Conservation (phyloP, 2,888 invertebrate species). For the Hirtodrosophila alboralis region DNA sequence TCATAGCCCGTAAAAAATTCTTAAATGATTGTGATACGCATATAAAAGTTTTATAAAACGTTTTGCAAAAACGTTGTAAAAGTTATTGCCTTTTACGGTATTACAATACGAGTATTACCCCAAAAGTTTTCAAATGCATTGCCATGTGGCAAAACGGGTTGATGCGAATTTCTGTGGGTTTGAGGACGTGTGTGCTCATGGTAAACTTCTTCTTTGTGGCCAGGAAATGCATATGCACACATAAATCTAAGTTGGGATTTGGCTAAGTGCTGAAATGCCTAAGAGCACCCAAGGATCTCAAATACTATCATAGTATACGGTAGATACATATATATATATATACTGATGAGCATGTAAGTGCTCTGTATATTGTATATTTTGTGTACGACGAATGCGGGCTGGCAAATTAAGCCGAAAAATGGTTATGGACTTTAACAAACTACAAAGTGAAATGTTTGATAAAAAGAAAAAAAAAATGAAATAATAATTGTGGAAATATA, state of each 20-base stretch:
- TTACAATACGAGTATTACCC: constrained; percentile 39
- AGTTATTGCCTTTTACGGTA: constrained; percentile 61
- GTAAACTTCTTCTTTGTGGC: constrained; percentile 37
- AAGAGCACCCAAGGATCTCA: constrained; percentile 25
- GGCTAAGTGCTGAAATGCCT: constrained; percentile 54
- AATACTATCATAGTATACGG: no score
- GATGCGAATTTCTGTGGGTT: background rate
- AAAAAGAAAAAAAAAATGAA: constrained; percentile 5
- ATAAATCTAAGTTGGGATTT: constrained; percentile 52
- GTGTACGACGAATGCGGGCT: constrained; percentile 8
- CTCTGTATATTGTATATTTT: background rate
- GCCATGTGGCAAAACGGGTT: constrained; percentile 4
- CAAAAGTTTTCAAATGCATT: constrained; percentile 52
- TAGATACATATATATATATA: no score
- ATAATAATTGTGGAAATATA: no score
- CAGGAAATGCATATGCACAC: constrained; percentile 42
- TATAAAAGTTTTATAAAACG: constrained; percentile 48
- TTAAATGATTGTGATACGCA: constrained; percentile 13
- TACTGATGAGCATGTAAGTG: constrained; percentile 24
- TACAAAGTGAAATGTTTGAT: constrained; percentile 1
- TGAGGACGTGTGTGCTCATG: constrained; percentile 3
- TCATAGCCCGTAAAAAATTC: constrained; percentile 21
- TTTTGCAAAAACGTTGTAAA: constrained; percentile 58
- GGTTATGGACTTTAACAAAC: constrained; percentile 5
- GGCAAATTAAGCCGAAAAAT: constrained; percentile 26